Evolutionary conservation across 2,113 vertebrate species (phyloP), one percentile per base, ranked within the genome.

Genomic region (Thoracochromis brauschi): DNA sequence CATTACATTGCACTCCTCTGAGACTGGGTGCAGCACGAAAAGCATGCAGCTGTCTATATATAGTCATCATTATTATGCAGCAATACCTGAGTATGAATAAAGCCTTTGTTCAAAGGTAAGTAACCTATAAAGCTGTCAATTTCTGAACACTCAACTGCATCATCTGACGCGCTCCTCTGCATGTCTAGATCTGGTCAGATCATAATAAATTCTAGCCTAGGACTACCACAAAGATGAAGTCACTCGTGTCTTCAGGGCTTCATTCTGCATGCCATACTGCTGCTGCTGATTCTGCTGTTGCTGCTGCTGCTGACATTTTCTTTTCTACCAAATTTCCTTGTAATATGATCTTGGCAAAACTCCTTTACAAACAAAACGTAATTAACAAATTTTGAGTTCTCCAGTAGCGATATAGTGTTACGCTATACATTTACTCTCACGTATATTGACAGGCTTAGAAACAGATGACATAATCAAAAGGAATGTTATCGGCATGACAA

Each of bases 61-160:
- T 93, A 94, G 92, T 21, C 60, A 6, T 85, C 84, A 29, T 93
- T 94, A 88, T 85, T 83, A 94, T 94, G 85, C 93, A 88, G 68
- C 13, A 57, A 84, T 85, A 88, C 73, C 89, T 90, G 51, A 89
- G 82, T 83, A 84, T 87, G 71, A 82, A 89, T 84, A 81, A 93
- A 87, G 82, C 79, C 89, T 91, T 80, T 2, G 4, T 47, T 91
- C 33, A 58, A 24, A 82, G 73, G 86, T 38, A 60, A 55, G 45
- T 17, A 73, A 54, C 79, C 53, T 89, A 35, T 58, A 35, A 83
- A 47, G 87, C 83, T 31, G 81, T 45, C 80, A 82, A 73, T 80
- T 82, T 73, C 21, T 55, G n/a, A 89, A 87, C 80, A 81, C 35
- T 75, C 19, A 84, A 84, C n/a, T 88, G 40, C 35, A 68, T 58